A percentile compares a stretch with the other conserved stretches of the same genome.
Conservation (phyloP, 2,797 vertebrate genomes). For the Esox masquinongy region DNA sequence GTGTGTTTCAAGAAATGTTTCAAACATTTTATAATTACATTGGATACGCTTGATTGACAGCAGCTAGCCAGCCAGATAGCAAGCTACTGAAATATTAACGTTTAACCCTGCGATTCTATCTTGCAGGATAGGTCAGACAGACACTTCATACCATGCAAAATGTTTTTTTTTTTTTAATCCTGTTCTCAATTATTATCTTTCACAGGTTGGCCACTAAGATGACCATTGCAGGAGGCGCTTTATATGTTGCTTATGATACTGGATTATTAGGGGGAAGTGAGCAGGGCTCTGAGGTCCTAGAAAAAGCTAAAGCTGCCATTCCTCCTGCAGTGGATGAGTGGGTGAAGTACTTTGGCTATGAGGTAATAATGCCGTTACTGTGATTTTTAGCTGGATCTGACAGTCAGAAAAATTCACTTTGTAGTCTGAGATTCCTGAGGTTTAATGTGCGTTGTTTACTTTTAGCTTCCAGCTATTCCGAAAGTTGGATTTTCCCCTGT, state of each 20-base stretch:
- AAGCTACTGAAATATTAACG: not conserved
- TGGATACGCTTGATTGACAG: not conserved
- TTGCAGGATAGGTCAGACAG: not conserved
- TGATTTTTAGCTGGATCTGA: not conserved
- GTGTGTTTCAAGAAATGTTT: no score
- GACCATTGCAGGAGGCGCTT: constrained; percentile 85
- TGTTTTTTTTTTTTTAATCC: not conserved
- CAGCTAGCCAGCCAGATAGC: not conserved
- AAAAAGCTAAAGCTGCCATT: constrained; percentile 77
- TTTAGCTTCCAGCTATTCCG: constrained; percentile 83
- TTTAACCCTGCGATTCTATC: not conserved
- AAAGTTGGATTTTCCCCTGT: constrained; percentile 83
- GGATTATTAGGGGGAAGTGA: constrained; percentile 82
- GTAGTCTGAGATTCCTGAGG: not conserved
- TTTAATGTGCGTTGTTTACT: not conserved
- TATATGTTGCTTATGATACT: constrained; percentile 85
- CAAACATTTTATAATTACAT: no score
- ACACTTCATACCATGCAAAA: not conserved
- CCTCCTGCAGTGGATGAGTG: constrained; percentile 87
- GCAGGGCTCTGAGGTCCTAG: constrained; percentile 80
- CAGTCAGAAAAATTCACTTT: not conserved
- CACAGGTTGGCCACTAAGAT: constrained; percentile 86
- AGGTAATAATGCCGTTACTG: constrained; percentile 68
- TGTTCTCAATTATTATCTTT: not conserved
- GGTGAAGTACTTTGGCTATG: constrained; percentile 85